A percentile compares a stretch with the other conserved stretches of the same genome.
These are phyloP conservation scores for Tachycineta bicolor DNA, from an alignment of 2,113 vertebrate genomes.

Conservation along the genomic window DNA sequence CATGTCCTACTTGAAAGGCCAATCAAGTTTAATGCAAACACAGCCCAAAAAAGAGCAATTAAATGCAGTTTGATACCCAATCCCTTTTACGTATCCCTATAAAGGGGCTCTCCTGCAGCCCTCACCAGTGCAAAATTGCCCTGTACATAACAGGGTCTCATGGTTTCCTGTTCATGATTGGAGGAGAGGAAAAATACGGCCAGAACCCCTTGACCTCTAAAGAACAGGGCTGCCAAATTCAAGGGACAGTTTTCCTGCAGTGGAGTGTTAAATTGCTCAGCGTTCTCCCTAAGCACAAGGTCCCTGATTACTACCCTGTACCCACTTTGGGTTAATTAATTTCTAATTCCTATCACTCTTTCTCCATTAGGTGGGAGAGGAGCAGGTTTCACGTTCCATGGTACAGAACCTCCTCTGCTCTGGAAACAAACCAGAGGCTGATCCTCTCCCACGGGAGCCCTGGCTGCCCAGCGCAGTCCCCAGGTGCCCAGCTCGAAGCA, in stretches of 20 bases:
- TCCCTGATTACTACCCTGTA: fast-evolving
- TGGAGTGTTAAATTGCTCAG: background rate
- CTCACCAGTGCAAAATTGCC: background rate
- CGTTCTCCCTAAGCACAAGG: fast-evolving
- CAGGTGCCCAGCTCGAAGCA: fast-evolving
- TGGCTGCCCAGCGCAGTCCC: fast-evolving
- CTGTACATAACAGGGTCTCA: background rate
- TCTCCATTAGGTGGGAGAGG: background rate
- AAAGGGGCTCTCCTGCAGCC: background rate
- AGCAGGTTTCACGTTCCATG: fast-evolving
- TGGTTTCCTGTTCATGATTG: background rate
- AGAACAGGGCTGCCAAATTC: background rate
- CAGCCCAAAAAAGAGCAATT: background rate
- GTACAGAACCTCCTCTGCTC: background rate
- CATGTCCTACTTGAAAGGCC: background rate
- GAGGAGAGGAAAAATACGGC: background rate
- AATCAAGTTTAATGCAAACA: background rate
- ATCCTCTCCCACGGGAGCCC: fast-evolving
- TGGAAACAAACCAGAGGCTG: fast-evolving
- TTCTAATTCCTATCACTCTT: background rate
- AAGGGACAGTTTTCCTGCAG: background rate
- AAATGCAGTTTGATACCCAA: background rate
- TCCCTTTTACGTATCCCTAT: background rate
- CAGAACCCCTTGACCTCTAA: background rate
- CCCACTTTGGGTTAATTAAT: background rate